Evolutionary conservation across 2,797 vertebrate genomes (phyloP), one percentile per base, ranked within the genome.

Genomic region (Rhinatrema bivittatum): DNA sequence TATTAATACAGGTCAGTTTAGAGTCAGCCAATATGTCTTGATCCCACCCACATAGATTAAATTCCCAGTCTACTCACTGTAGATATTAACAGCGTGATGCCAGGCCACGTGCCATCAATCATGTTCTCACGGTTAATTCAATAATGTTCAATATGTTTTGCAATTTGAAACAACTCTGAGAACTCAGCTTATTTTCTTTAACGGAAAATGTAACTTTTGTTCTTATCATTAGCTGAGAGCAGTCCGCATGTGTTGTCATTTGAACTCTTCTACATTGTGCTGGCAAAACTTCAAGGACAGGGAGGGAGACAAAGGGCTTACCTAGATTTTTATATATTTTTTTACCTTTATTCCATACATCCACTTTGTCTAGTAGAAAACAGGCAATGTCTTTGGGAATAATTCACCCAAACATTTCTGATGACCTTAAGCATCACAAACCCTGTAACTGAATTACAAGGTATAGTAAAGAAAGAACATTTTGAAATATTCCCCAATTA

Each of bases 11-110:
- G 59, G 41, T 48, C 53, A 62, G 38, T 14, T 11, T 36, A 52
- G 53, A 63, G 60, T 65, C 50, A 70, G 46, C 59, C 50, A 46
- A 47, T 34, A 63, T 62, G 67, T 60, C 41, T 59, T 56, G 54
- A 56, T 60, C 19, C 20, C 47, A 40, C 63, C 53, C 67, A 64
- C 46, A 65, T 63, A 64, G 48, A 51, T 72, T 50, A 32, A 46
- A 48, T 39, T 62, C 64, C 53, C 48, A 33, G 26, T 43, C 42
- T 32, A 1, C 42, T 64, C 56, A 47, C 55, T 58, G 43, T 42
- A 13, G 5, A 57, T 50, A 30, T 46, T 36, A 39, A n/a, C n/a
- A n/a, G n/a, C n/a, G n/a, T n/a, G n/a, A n/a, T n/a, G n/a, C n/a
- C n/a, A n/a, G n/a, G n/a, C n/a, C n/a, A n/a, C n/a, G n/a, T n/a